Evolutionary conservation across 2,113 vertebrate species (phyloP), one percentile per base, ranked within the genome.

Genomic region (Oryzias javanicus): DNA sequence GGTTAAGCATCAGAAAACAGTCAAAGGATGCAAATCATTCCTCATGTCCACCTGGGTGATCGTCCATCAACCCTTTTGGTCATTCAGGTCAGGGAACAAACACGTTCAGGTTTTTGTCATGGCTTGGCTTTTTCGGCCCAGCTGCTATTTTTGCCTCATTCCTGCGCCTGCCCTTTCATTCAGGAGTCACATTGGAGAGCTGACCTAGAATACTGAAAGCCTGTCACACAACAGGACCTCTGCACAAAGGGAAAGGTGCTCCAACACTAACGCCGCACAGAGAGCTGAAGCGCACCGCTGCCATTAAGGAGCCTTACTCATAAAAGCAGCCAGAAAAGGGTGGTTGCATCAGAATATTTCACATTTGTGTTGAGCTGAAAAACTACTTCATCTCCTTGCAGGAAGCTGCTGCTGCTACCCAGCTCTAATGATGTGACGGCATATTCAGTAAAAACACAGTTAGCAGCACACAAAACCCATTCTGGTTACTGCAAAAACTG

Each of bases 181-280:
- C 78, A 74, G 74, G 81, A 84, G 77, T 86, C 70, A 77, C 79
- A 78, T 64, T 56, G 76, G 50, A 76, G 68, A 60, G 73, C 64
- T 83, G 86, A 89, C 85, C 89, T 78, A 87, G 84, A 89, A 89
- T 84, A 66, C 80, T 74, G 76, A 86, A 64, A 67, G 67, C 57
- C 68, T 83, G 82, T 81, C 85, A 82, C 76, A 79, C 65, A 77
- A 69, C 76, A 75, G 55, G 64, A 75, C 67, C 22, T 70, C 60
- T 77, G 76, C 62, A 68, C 61, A 29, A 35, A 1, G 58, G 63
- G 53, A 60, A 76, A 75, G 65, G 77, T 68, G 74, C 51, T 64
- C 58, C 46, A 67, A 67, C 56, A 12, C 35, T 35, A 40, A 54
- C 45, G 25, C n/a, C 47, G 59, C n/a, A 49, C 29, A 29, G 55